A percentile compares a stretch with the other conserved stretches of the same genome.
These are phyloP conservation scores for Acromyrmex echinatior DNA, from an alignment of 1,140 invertebrate species.

Conservation along the genomic window DNA sequence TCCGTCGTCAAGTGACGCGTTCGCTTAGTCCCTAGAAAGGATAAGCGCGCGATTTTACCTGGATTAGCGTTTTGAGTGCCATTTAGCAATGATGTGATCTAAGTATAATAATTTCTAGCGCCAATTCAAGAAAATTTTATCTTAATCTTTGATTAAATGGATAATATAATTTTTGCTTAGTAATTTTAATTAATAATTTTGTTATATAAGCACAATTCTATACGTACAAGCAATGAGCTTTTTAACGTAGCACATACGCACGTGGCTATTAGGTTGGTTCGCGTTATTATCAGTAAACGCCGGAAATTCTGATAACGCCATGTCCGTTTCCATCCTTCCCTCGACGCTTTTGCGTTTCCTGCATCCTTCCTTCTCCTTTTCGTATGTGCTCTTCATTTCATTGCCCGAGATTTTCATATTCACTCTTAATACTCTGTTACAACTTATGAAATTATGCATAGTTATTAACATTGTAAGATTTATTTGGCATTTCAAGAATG, in stretches of 20 bases:
- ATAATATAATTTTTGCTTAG: background rate
- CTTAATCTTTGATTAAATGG: background rate
- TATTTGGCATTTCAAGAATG: too few species aligned
- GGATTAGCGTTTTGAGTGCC: background rate
- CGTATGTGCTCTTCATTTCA: background rate
- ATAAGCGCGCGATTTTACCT: conserved; percentile 15
- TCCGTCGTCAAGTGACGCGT: conserved; percentile 36
- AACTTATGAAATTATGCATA: background rate
- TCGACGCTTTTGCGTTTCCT: conserved; percentile 63
- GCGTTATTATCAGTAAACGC: conserved; percentile 74
- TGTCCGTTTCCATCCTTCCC: conserved; percentile 76
- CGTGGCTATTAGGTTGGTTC: background rate
- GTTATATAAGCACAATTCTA: background rate
- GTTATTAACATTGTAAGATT: background rate
- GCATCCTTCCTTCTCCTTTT: conserved; percentile 55
- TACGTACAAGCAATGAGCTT: background rate
- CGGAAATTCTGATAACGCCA: conserved; percentile 79
- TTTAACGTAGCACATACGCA: conserved; percentile 1
- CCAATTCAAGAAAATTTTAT: background rate
- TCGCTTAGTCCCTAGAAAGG: background rate
- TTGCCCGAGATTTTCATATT: conserved; percentile 21
- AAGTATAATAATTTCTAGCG: background rate
- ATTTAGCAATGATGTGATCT: background rate
- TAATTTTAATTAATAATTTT: background rate
- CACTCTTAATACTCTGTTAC: background rate